A percentile compares a stretch with the other conserved stretches of the same genome.
These are phyloP conservation scores for Paradoxurus hermaphroditus DNA, from an alignment of 2,113 vertebrate species.

Conservation along the genomic window DNA sequence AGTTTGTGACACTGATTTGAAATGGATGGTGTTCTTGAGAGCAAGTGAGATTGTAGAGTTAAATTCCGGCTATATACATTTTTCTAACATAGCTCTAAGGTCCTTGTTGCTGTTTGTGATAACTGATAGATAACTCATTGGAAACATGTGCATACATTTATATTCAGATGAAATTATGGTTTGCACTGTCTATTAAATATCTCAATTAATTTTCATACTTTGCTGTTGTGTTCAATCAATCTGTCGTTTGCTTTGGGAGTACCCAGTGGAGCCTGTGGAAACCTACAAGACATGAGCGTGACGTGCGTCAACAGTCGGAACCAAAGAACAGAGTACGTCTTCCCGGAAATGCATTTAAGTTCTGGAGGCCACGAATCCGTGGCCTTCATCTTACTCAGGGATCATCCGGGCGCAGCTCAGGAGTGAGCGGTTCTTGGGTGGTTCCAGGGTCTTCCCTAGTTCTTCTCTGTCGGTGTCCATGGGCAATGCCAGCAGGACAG, in stretches of 20 bases:
- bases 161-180: conserved; percentile 92
- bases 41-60: conserved; percentile 78
- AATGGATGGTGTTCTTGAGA: conserved; percentile 72
- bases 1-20: conserved; percentile 79
- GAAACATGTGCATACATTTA: conserved; percentile 92
- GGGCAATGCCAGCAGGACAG: not conserved
- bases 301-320: not conserved
- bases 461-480: not conserved
- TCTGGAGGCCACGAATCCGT: not conserved
- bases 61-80: conserved; percentile 86
- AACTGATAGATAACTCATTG: conserved; percentile 83
- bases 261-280: not conserved
- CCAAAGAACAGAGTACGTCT: not conserved
- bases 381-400: not conserved
- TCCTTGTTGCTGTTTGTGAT: conserved; percentile 86
- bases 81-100: conserved; percentile 87
- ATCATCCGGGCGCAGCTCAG: not conserved
- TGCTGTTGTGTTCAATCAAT: conserved; percentile 70
- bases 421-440: not conserved
- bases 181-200: conserved; percentile 95
- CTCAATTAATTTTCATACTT: conserved; percentile 87
- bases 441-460: not conserved
- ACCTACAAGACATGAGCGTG: not conserved
- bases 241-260: conserved; percentile 3
- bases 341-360: not conserved